Evolutionary conservation across 2,888 invertebrate species (phyloP), one percentile per base, ranked within the genome.

Genomic region (Abscondita cerata): DNA sequence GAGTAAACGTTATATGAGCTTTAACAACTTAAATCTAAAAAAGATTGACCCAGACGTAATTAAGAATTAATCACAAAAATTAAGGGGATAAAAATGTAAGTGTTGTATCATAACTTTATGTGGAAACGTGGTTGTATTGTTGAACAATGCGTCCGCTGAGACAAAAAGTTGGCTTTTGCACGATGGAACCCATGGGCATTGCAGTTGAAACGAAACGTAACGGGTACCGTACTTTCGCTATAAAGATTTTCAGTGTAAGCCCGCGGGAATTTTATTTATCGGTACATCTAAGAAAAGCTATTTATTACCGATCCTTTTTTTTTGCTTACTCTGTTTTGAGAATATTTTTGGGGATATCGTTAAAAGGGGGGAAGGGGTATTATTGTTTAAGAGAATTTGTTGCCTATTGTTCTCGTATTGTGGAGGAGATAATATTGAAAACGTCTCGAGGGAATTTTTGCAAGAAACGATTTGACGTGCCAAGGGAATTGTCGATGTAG

Each of bases 401-500:
- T n/a, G n/a, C n/a, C n/a, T n/a, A n/a, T n/a, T n/a, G n/a, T n/a
- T n/a, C n/a, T n/a, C n/a, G n/a, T n/a, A n/a, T n/a, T n/a, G n/a
- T n/a, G n/a, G n/a, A n/a, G n/a, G n/a, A n/a, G n/a, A n/a, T n/a
- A n/a, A n/a, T 31, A 34, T 34, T 34, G 18, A 31, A 16, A 51
- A 36, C 16, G 31, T 15, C 34, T 33, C 18, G 16, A 36, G 51
- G 34, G 51, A 36, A 11, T 34, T 15, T 40, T 31, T 38, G 38
- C 36, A 36, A 25, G 48, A 50, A 55, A 56, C 56, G 44, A 55
- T 60, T 55, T 54, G 13, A 12, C 25, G 11, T 13, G 25, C 18
- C 19, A 18, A 31, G 52, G 56, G 52, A 61, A 61, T 57, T 62
- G 52, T 48, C 56, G 46, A 62, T 61, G 47, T 57, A 52, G 53